Base-by-base conservation (phyloP, 2,113 vertebrate species). In the Oreochromis niloticus region DNA sequence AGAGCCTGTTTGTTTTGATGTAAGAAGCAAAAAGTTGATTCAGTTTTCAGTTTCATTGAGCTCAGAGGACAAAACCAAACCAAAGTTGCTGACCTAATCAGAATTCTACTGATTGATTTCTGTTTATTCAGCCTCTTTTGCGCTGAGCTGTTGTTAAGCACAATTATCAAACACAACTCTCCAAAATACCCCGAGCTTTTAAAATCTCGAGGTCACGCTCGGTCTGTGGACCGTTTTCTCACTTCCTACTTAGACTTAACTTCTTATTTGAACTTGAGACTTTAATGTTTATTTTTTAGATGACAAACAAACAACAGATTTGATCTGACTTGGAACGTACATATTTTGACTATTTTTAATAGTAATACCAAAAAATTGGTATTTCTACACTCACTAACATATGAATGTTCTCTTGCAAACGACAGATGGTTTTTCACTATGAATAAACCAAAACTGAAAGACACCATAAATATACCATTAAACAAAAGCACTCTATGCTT, bases 391-490 rank as follows among this genome's bases (percentile, higher is more conserved):
- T 4, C 10, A 2, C 17, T n/a, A 66, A 66, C 2, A 12, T 36
- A 39, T 7, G 61, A 36, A 66, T 39, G 0, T 66, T 39, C 17
- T 39, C 61, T 66, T 34, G 59, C 59, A 63, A 63, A 63, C 16
- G 0, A 3, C 5, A 61, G 52, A 55, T 1, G 0, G 32, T 1
- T 66, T 66, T 36, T 9, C 61, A 36, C 10, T 12, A 36, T 36
- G 61, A 36, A 63, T 17, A 36, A 34, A 63, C 16, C 3, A 9
- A 19, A 63, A 63, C 1, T 0, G 61, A 66, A 66, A 66, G 32
- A 66, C 6, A n/a, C 32, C 1, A 12, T n/a, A 66, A 66, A 12
- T 36, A 66, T 66, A 66, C 17, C 61, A 66, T 66, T 36, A 36
- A 36, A 36, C 34, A 36, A 36, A 36, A 36, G 34, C 34, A 8